phyloP scores from a whole-genome alignment of 2,113 vertebrate genomes.

The Gobiocypris rarus region DNA sequence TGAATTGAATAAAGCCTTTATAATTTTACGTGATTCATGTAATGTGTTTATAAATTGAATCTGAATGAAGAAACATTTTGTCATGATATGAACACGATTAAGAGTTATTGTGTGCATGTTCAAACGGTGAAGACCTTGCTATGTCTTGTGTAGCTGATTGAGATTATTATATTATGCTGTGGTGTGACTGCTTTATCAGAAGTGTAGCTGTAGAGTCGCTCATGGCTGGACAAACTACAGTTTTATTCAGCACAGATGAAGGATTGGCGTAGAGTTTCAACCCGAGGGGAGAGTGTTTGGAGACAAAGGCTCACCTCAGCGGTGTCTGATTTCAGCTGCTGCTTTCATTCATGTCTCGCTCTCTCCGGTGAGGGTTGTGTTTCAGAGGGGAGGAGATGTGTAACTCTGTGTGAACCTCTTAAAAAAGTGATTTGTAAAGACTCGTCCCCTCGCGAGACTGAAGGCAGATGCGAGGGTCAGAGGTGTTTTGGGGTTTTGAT shows the following conservation, averaged over 20 bases:
- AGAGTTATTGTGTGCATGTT: too few relatives aligned
- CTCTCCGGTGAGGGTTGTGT: background rate
- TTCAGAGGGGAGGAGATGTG: background rate
- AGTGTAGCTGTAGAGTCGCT: background rate
- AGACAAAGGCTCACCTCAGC: background rate
- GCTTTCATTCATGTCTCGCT: background rate
- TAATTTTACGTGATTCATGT: background rate
- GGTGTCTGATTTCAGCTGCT: too few relatives aligned
- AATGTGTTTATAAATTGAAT: background rate
- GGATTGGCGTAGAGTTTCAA: background rate
- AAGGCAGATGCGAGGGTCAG: constrained; percentile 10
- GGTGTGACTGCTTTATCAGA: background rate
- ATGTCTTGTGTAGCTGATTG: too few relatives aligned
- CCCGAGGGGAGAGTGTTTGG: background rate
- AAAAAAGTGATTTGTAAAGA: background rate
- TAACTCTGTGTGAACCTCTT: background rate
- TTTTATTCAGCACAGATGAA: background rate
- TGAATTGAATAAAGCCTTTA: background rate
- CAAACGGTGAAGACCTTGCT: background rate
- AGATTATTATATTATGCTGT: background rate
- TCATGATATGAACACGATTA: too few relatives aligned
- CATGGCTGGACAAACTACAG: background rate
- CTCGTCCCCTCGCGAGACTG: background rate
- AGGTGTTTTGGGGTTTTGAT: background rate
- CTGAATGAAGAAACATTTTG: background rate